Evolutionary conservation across 1,140 invertebrate species (phyloP).

Genomic region (Ips nitidus): DNA sequence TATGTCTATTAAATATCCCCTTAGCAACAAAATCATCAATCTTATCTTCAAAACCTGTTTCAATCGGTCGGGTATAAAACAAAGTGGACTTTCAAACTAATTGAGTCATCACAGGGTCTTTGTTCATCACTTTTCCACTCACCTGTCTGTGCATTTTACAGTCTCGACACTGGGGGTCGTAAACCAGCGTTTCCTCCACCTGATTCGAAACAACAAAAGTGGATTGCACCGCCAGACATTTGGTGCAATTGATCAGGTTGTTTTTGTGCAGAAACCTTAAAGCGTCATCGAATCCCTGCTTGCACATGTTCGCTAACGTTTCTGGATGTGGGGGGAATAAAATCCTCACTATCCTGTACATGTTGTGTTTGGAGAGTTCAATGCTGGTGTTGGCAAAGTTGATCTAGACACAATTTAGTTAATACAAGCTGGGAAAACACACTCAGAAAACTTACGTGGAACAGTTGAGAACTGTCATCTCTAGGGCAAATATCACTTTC

Average conservation of each 20-base stretch:
- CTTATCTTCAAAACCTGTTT: conserved; percentile 29
- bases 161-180: conserved; percentile 79
- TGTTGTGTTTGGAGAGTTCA: conserved; percentile 88
- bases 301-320: conserved; percentile 91
- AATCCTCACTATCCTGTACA: conserved; percentile 87
- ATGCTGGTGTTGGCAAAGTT: conserved; percentile 95
- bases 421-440: conserved; percentile 8
- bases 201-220: conserved; percentile 75
- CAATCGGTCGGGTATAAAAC: conserved; percentile 1
- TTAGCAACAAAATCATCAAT: conserved; percentile 21
- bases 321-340: conserved; percentile 94
- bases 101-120: not conserved
- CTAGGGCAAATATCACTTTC: conserved; percentile 97
- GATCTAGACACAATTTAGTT: conserved; percentile 61
- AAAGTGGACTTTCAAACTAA: conserved; percentile 17
- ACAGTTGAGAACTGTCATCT: conserved; percentile 83
- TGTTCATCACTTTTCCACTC: conserved; percentile 26
- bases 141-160: conserved; percentile 84
- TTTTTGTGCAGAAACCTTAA: conserved; percentile 89
- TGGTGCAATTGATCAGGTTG: conserved; percentile 83
- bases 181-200: conserved; percentile 68
- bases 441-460: conserved; percentile 64
- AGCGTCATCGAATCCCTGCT: conserved; percentile 97
- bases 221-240: conserved; percentile 80
- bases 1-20: conserved; percentile 16